A percentile compares a stretch with the other conserved stretches of the same genome.
Evolutionary conservation across 2,888 invertebrate species (phyloP).

Genomic region (Dusona sp.): DNA sequence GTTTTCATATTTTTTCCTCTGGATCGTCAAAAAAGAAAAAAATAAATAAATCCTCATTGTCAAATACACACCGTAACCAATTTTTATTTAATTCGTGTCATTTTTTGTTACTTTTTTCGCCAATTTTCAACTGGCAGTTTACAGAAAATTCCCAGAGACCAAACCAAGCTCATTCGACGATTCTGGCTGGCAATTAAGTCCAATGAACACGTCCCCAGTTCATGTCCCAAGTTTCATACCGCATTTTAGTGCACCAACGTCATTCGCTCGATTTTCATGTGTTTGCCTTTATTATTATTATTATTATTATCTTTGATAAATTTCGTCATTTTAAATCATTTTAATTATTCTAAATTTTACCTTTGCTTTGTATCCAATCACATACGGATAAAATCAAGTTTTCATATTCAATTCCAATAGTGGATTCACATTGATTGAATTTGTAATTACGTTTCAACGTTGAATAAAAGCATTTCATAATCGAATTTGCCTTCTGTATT

Average conservation of each 20-base stretch:
- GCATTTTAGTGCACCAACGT: conserved; percentile 48
- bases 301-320: not conserved
- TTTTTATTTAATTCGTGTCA: conserved; percentile 11
- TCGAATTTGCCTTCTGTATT: too few relatives aligned
- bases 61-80: not conserved
- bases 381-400: not conserved
- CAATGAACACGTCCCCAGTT: conserved; percentile 53
- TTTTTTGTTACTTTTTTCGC: conserved; percentile 16
- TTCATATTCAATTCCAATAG: too few relatives aligned
- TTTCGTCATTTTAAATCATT: not conserved
- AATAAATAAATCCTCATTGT: not conserved
- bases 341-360: too few relatives aligned
- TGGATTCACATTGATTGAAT: too few relatives aligned
- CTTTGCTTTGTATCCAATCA: not conserved
- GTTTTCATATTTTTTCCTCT: not conserved
- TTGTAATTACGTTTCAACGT: too few relatives aligned
- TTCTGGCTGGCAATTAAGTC: conserved; percentile 47
- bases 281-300: not conserved
- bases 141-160: conserved; percentile 23
- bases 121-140: conserved; percentile 14
- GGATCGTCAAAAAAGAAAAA: not conserved
- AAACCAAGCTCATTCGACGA: conserved; percentile 6
- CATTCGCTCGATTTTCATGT: conserved; percentile 9
- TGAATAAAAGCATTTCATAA: too few relatives aligned
- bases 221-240: conserved; percentile 32